These are phyloP conservation scores for Agrochola circellaris DNA, from an alignment of 2,888 invertebrate species.

Conservation along the genomic window DNA sequence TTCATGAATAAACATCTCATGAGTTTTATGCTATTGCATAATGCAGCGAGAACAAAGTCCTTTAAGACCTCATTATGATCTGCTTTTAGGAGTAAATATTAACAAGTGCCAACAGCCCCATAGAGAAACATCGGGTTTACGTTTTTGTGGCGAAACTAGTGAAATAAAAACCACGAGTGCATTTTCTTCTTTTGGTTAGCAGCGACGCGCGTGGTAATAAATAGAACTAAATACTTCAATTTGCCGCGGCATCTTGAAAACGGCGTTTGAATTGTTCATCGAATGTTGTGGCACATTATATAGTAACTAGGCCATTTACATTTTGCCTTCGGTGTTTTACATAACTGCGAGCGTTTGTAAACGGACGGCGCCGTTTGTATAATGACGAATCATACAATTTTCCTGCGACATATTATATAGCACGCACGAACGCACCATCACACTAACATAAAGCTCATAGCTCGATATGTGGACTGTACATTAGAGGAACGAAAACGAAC, in stretches of 20 bases:
- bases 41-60: background rate
- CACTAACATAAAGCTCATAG: background rate
- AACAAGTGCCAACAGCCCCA: too few species aligned
- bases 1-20: slow-evolving; percentile 4
- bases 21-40: slow-evolving; percentile 1
- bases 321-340: too few species aligned
- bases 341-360: too few species aligned
- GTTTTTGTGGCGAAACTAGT: background rate
- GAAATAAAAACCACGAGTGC: background rate
- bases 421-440: background rate
- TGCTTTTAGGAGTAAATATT: background rate
- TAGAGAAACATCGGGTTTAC: background rate
- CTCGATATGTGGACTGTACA: background rate
- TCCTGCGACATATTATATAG: background rate
- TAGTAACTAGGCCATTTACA: too few species aligned
- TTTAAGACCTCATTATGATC: background rate
- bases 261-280: too few species aligned
- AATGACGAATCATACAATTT: too few species aligned
- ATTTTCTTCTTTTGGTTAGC: background rate
- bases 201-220: too few species aligned
- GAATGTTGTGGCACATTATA: too few species aligned
- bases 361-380: too few species aligned
- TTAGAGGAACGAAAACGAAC: background rate
- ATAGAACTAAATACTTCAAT: too few species aligned
- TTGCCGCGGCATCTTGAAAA: too few species aligned